Evolutionary conservation across 2,888 invertebrate species (phyloP), one percentile per base, ranked within the genome.

Genomic region (Luperina testacea): DNA sequence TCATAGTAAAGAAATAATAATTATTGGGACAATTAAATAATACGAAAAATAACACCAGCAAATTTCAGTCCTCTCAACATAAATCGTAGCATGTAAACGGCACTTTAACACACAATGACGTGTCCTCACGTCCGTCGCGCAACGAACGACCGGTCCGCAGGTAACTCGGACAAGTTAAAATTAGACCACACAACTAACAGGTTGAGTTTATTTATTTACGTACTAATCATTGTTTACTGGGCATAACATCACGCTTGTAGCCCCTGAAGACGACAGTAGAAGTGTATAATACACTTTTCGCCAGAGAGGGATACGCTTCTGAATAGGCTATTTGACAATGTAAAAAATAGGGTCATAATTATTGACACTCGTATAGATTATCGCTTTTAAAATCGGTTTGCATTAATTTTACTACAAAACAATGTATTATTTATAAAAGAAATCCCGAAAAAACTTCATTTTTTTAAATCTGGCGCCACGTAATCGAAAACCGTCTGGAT

Each of bases 141-240:
- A 77, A 78, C 80, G 74, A 76, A 72, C 69, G 53, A 78, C 85
- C 81, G 72, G 85, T 84, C 69, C 0, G 67, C 84, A 76, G 75
- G 82, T 76, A 82, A 84, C 75, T 72, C 82, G 78, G 74, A 71
- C 81, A 32, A 61, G 69, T 83, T 87, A 67, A 81, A 87, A 87
- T 83, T 86, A 84, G 88, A 84, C 59, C 88, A 61, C 72, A 77
- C 73, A 51, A 87, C 71, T 53, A 68, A 74, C 85, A 81, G 80
- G 78, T 86, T 64, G 27, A 78, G 69, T 77, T 59, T 87, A 87
- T 87, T 77, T 83, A 83, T 83, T 81, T 73, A 67, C 76, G 73
- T 71, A 70, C 32, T 67, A 67, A 71, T 73, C 20, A 45, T 27
- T 76, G 73, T 79, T 77, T 75, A 82, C n/a, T 57, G 11, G 32